Conservation (phyloP, 2,888 invertebrate genomes). For the Minunthozetes semirufus region DNA sequence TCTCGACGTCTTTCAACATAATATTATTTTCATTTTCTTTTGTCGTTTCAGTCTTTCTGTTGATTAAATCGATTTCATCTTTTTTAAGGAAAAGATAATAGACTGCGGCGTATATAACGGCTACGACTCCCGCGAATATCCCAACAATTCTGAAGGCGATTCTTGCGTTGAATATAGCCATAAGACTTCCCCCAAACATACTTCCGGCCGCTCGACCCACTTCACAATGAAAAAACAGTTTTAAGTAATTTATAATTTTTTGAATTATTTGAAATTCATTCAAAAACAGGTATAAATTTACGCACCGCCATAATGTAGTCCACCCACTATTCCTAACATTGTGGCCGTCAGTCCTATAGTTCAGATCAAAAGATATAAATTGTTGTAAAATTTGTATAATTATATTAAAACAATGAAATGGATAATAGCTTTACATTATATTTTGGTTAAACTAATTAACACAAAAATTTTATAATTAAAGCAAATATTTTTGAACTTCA, state of each 20-base stretch:
- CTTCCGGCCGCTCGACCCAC: constrained; percentile 71
- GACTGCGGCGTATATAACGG: constrained; percentile 62
- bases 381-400: background rate
- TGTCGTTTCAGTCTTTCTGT: background rate
- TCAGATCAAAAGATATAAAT: background rate
- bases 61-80: constrained; percentile 12
- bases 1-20: constrained; percentile 30
- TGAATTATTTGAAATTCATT: background rate
- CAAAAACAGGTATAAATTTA: background rate
- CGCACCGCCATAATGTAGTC: constrained; percentile 68
- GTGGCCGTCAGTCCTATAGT: constrained; percentile 65
- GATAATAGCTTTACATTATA: no score
- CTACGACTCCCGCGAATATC: constrained; percentile 62
- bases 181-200: constrained; percentile 69
- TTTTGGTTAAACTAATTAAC: background rate
- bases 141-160: constrained; percentile 74
- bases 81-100: constrained; percentile 65
- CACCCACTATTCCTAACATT: constrained; percentile 75
- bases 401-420: background rate
- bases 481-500: no score
- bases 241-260: background rate
- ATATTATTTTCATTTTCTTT: constrained; percentile 24
- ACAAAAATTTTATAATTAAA: background rate
- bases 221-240: constrained; percentile 34
- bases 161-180: constrained; percentile 66